These are phyloP conservation scores for Pachymerium ferrugineum DNA, from an alignment of 2,888 invertebrate genomes.

Conservation along the genomic window DNA sequence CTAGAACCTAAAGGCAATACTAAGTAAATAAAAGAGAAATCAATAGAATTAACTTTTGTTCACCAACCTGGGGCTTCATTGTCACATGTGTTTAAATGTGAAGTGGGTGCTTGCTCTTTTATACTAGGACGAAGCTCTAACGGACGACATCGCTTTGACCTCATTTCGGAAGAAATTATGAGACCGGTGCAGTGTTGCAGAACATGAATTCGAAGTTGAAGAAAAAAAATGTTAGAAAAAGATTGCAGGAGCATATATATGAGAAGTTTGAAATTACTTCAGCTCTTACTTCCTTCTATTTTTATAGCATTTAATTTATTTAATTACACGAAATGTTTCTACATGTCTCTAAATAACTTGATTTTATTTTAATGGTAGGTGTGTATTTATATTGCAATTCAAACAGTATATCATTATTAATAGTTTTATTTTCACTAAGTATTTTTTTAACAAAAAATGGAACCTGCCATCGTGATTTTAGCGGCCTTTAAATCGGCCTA, in stretches of 20 bases:
- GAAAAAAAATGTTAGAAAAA: background rate
- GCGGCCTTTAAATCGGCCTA: conserved; percentile 19
- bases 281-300: too few species aligned
- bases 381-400: background rate
- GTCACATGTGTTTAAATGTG: too few species aligned
- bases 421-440: background rate
- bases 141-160: conserved; percentile 10
- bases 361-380: too few species aligned
- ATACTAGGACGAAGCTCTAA: background rate
- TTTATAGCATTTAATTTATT: too few species aligned
- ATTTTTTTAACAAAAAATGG: background rate
- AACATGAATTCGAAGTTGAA: background rate
- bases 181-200: background rate
- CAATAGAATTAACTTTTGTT: too few species aligned
- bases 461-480: background rate
- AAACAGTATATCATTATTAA: background rate
- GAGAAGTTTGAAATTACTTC: too few species aligned
- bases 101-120: too few species aligned
- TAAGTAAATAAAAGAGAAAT: too few species aligned
- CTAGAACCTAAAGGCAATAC: too few species aligned
- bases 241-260: background rate
- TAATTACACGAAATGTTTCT: too few species aligned
- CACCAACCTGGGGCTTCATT: too few species aligned
- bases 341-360: too few species aligned
- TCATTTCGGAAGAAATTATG: background rate